A percentile compares a stretch with the other conserved stretches of the same genome.
Conservation (phyloP, 2,888 invertebrate genomes). For the Caenorhabditis panamensis region DNA sequence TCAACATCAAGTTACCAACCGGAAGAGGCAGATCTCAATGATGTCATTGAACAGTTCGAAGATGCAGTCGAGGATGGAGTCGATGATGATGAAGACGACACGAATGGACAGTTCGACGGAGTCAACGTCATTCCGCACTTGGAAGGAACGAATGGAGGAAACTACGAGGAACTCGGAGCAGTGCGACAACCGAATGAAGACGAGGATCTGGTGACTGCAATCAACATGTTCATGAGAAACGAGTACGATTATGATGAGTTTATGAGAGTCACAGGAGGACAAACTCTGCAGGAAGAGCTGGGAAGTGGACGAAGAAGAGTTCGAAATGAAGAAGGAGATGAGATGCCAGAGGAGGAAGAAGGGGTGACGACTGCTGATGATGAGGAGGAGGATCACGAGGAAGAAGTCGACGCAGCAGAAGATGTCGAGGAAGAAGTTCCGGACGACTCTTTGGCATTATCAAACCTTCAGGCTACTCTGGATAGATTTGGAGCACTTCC, state of each 20-base stretch:
- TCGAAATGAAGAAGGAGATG: slow-evolving; percentile 6
- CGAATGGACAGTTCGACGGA: slow-evolving; percentile 25
- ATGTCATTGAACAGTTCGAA: background rate
- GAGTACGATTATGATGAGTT: slow-evolving; percentile 70
- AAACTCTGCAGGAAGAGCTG: slow-evolving; percentile 67
- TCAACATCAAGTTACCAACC: slow-evolving; percentile 36
- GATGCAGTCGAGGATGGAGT: background rate
- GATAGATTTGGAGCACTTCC: slow-evolving; percentile 47
- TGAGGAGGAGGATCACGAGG: slow-evolving; percentile 44
- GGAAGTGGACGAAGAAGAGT: slow-evolving; percentile 14
- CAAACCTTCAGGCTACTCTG: background rate
- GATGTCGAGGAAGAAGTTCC: slow-evolving; percentile 21
- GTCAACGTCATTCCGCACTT: slow-evolving; percentile 35
- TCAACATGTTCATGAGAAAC: slow-evolving; percentile 64
- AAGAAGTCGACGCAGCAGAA: no score
- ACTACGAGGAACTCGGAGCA: slow-evolving; percentile 1
- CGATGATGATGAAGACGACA: slow-evolving; percentile 38
- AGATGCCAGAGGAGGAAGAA: slow-evolving; percentile 29
- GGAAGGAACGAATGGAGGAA: background rate
- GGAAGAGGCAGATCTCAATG: slow-evolving; percentile 8
- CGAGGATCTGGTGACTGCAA: slow-evolving; percentile 34
- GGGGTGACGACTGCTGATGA: slow-evolving; percentile 17
- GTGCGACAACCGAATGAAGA: background rate
- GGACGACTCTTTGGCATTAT: background rate
- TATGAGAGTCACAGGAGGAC: slow-evolving; percentile 71